Evolutionary conservation across 2,888 invertebrate genomes (phyloP).

Genomic region (Osedax frankpressi): DNA sequence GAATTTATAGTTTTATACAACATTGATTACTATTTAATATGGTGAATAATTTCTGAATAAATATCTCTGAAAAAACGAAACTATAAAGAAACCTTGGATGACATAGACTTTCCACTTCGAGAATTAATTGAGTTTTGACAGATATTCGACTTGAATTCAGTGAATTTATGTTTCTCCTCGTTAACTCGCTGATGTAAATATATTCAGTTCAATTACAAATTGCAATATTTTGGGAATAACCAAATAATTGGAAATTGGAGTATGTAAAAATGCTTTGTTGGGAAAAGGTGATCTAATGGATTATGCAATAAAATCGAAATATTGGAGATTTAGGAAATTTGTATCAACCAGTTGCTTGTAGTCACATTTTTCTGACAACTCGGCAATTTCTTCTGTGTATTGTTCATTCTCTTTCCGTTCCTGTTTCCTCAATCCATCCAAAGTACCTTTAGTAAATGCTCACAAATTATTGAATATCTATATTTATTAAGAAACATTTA

Average conservation of each 20-base stretch:
- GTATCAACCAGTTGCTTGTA: conserved; percentile 34
- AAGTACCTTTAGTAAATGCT: conserved; percentile 35
- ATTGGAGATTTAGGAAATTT: too few species aligned
- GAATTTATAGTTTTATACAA: not conserved
- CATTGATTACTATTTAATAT: not conserved
- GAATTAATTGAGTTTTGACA: conserved; percentile 40
- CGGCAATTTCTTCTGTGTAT: conserved; percentile 36
- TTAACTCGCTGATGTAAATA: conserved; percentile 34
- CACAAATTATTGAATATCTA: too few species aligned
- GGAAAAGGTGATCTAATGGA: too few species aligned
- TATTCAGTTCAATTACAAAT: too few species aligned
- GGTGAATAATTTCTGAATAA: too few species aligned
- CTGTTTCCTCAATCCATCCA: conserved; percentile 39
- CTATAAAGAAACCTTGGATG: conserved; percentile 34
- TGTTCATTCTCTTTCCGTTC: conserved; percentile 33
- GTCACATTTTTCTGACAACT: conserved; percentile 37
- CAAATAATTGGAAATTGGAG: too few species aligned
- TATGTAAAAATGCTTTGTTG: too few species aligned
- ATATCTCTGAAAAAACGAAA: too few species aligned
- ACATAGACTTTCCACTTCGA: conserved; percentile 41
- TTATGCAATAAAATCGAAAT: too few species aligned
- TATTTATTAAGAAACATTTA: too few species aligned
- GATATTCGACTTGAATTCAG: conserved; percentile 41
- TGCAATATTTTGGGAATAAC: too few species aligned
- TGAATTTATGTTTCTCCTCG: conserved; percentile 37